These are phyloP conservation scores for Gnathonemus longibarbis DNA, from an alignment of 2,113 vertebrate genomes.

Conservation along the genomic window DNA sequence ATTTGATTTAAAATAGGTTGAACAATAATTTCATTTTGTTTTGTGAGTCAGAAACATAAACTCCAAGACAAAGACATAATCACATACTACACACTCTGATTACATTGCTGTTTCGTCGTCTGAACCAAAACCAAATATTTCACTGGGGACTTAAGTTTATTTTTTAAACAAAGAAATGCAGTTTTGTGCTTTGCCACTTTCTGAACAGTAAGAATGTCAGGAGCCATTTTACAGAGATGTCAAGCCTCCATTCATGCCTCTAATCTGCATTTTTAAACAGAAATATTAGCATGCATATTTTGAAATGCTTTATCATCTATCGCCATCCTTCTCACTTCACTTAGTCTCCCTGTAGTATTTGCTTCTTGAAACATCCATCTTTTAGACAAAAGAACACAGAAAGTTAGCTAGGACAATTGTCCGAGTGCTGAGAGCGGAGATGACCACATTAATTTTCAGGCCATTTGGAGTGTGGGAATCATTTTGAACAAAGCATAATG, in stretches of 20 bases:
- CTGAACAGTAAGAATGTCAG: neutral
- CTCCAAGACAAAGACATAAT: neutral
- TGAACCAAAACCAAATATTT: neutral
- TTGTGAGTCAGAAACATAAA: neutral
- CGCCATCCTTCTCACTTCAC: neutral
- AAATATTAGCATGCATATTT: neutral
- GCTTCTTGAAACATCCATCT: neutral
- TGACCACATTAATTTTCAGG: neutral
- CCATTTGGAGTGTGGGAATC: neutral
- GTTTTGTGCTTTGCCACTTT: neutral
- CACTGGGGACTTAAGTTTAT: neutral
- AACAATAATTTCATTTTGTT: neutral
- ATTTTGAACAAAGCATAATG: neutral
- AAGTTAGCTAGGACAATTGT: neutral
- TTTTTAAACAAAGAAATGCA: neutral
- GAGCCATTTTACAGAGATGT: neutral
- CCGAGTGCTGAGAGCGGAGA: neutral
- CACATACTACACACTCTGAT: neutral
- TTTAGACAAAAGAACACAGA: neutral
- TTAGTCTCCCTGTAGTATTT: neutral
- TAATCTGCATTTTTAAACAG: neutral
- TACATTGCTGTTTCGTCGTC: neutral
- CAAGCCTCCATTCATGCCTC: neutral
- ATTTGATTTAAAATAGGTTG: neutral
- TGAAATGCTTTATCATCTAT: neutral